These are phyloP conservation scores for Colaptes auratus DNA, from an alignment of 2,113 vertebrate genomes.

Conservation along the genomic window DNA sequence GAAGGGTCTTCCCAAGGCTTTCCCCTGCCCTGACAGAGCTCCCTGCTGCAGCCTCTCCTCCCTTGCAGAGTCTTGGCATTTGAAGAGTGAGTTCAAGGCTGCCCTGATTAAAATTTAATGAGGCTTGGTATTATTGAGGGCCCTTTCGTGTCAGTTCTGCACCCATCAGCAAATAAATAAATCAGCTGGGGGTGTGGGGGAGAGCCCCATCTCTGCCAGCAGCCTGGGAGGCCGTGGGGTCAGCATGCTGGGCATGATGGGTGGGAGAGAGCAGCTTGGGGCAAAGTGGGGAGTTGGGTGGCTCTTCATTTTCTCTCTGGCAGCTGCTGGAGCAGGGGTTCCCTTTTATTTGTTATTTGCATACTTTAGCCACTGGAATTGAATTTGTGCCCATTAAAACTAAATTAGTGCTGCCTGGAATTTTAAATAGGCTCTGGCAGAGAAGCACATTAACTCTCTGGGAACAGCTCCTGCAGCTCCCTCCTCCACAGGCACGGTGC, in stretches of 20 bases:
- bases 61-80: not conserved
- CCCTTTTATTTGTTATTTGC: slow-evolving; percentile 64
- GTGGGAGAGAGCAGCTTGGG: not conserved
- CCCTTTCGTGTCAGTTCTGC: slow-evolving; percentile 29
- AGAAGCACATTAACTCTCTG: slow-evolving; percentile 37
- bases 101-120: slow-evolving; percentile 61
- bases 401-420: slow-evolving; percentile 57
- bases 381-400: slow-evolving; percentile 64
- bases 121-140: slow-evolving; percentile 33
- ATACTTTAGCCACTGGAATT: slow-evolving; percentile 59
- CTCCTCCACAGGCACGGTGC: not conserved
- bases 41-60: not conserved
- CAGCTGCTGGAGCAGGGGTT: slow-evolving; percentile 54
- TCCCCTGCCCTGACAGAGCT: not conserved
- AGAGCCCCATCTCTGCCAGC: not conserved
- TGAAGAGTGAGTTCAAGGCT: not conserved
- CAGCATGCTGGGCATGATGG: not conserved
- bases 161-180: slow-evolving; percentile 9
- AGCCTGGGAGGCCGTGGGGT: fast-evolving
- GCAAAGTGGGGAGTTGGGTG: not conserved
- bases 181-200: not conserved
- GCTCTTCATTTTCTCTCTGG: not conserved
- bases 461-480: not conserved
- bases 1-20: not conserved
- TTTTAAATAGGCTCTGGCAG: slow-evolving; percentile 45